Percentiles rank a stretch among this genome's conserved stretches.
Evolutionary conservation across 1,140 invertebrate species (phyloP).

Genomic region (Solen grandis): DNA sequence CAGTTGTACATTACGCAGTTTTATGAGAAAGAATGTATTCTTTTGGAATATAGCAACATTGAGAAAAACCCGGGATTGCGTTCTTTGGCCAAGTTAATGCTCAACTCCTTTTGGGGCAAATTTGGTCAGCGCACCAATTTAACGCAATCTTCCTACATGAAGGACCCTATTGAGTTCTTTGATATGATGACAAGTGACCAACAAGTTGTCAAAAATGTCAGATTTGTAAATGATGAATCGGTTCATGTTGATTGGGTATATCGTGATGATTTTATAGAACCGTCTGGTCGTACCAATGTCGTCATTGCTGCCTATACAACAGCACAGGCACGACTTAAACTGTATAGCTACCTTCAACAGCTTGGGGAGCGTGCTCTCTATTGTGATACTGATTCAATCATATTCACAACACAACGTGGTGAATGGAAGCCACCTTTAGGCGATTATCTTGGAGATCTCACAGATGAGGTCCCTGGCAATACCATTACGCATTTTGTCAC

Average conservation of each 20-base stretch:
- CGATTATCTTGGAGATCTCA: constrained; percentile 2
- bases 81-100: constrained; percentile 53
- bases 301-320: constrained; percentile 77
- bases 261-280: background rate
- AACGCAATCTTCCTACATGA: constrained; percentile 66
- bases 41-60: constrained; percentile 73
- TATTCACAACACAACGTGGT: constrained; percentile 64
- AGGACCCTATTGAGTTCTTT: constrained; percentile 56
- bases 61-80: constrained; percentile 72
- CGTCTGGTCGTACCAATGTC: constrained; percentile 68
- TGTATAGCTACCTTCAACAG: constrained; percentile 75
- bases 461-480: constrained; percentile 17
- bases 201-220: constrained; percentile 16
- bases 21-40: constrained; percentile 71
- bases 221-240: constrained; percentile 29
- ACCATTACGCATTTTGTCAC: constrained; percentile 40
- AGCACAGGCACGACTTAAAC: constrained; percentile 76
- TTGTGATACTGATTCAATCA: constrained; percentile 78
- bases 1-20: constrained; percentile 73
- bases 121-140: constrained; percentile 57
- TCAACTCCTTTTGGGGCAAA: constrained; percentile 66
- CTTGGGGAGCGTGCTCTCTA: constrained; percentile 74
- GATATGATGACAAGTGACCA: constrained; percentile 63
- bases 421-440: constrained; percentile 15
- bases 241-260: constrained; percentile 17